Evolutionary conservation across 2,797 vertebrate species (phyloP).

Genomic region (Phoeniculus purpureus): DNA sequence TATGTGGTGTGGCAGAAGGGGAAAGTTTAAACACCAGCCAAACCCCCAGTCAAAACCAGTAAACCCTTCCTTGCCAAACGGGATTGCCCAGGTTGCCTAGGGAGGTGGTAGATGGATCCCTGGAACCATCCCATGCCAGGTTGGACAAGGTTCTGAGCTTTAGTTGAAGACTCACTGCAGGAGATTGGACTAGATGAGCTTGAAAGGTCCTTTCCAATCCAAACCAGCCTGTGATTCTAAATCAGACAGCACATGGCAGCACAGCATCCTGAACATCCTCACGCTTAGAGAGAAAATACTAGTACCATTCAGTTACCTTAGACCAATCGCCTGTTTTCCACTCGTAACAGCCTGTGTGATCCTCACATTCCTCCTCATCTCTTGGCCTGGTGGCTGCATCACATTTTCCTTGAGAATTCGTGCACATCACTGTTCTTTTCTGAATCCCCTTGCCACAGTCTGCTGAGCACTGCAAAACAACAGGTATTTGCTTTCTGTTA

Average conservation of each 20-base stretch:
- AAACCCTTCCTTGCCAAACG: background rate
- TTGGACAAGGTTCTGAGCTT: too few species aligned
- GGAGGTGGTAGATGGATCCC: too few species aligned
- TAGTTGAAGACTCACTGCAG: background rate
- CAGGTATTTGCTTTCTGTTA: background rate
- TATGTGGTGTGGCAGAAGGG: background rate
- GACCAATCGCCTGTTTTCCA: conserved; percentile 99
- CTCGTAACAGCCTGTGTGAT: conserved; percentile 90
- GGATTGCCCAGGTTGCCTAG: too few species aligned
- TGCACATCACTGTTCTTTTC: conserved; percentile 87
- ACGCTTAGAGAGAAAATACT: background rate
- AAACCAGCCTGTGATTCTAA: background rate
- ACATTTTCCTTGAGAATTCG: conserved; percentile 89
- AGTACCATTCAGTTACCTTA: conserved; percentile 78
- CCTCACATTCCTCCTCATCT: conserved; percentile 87
- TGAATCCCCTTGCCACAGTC: conserved; percentile 87
- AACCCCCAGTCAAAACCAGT: background rate
- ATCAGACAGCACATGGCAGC: background rate
- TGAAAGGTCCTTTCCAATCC: background rate
- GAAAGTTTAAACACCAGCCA: background rate
- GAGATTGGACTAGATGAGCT: background rate
- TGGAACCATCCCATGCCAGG: too few species aligned
- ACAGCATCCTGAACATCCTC: background rate
- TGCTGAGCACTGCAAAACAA: conserved; percentile 87
- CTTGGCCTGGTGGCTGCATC: conserved; percentile 84